A percentile compares a stretch with the other conserved stretches of the same genome.
These are phyloP conservation scores for Pseudococcus jackbeardsleyi DNA, from an alignment of 2,888 invertebrate species.

Conservation along the genomic window DNA sequence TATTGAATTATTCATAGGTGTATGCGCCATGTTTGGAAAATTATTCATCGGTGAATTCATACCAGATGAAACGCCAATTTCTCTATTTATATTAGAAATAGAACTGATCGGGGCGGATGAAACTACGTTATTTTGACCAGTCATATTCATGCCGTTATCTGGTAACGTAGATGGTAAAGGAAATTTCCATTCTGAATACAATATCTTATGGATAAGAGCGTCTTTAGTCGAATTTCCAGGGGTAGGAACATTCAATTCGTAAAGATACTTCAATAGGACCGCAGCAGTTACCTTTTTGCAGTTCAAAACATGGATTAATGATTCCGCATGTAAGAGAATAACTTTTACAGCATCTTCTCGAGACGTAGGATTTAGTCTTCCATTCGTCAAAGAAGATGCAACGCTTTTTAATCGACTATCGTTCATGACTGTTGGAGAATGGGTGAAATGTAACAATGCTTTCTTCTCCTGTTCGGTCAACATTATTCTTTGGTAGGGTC, in stretches of 20 bases:
- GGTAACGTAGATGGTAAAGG: background rate
- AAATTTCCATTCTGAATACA: slow-evolving; percentile 45
- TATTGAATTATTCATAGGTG: background rate
- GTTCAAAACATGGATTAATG: background rate
- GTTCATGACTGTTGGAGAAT: background rate
- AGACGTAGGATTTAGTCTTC: slow-evolving; percentile 4
- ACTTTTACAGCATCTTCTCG: slow-evolving; percentile 45
- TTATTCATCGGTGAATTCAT: background rate
- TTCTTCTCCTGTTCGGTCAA: slow-evolving; percentile 49
- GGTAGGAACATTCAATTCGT: slow-evolving; percentile 7
- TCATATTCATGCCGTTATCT: background rate
- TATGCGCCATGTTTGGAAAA: background rate
- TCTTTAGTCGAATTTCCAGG: slow-evolving; percentile 56
- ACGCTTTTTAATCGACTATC: background rate
- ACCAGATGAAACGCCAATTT: background rate
- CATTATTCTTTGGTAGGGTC: background rate
- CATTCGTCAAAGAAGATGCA: slow-evolving; percentile 32
- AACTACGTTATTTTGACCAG: background rate
- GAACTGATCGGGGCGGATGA: background rate
- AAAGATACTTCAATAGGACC: slow-evolving; percentile 41
- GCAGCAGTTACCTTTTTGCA: slow-evolving; percentile 3
- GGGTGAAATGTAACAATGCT: slow-evolving; percentile 21
- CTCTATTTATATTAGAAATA: background rate
- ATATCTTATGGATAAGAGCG: slow-evolving; percentile 13
- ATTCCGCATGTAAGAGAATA: slow-evolving; percentile 50